Conservation (phyloP, 1,140 invertebrate genomes). For the Lepeophtheirus salmonis region DNA sequence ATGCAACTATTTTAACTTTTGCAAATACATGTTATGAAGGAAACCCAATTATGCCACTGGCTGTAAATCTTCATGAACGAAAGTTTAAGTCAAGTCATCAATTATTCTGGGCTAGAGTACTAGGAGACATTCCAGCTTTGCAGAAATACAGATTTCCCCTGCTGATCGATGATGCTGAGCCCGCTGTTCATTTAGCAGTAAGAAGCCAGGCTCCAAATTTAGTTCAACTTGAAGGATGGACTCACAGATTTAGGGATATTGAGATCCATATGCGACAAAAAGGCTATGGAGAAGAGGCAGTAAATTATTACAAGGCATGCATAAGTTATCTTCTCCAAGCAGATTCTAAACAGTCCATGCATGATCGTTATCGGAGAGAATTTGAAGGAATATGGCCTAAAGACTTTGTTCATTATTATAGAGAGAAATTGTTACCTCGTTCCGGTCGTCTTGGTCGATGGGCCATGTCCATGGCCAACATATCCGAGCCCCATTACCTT, state of each 20-base stretch:
- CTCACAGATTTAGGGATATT: conserved; percentile 16
- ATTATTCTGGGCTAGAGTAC: conserved; percentile 15
- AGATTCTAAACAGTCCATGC: conserved; percentile 7
- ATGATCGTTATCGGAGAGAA: conserved; percentile 12
- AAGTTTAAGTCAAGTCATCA: conserved; percentile 18
- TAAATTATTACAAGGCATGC: conserved; percentile 14
- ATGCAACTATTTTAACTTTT: conserved; percentile 12
- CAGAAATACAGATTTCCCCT: conserved; percentile 13
- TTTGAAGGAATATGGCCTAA: conserved; percentile 17
- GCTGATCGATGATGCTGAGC: conserved; percentile 17
- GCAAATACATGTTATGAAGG: conserved; percentile 12
- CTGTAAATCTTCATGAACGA: conserved; percentile 16
- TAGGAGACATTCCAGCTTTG: conserved; percentile 15
- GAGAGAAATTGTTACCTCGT: conserved; percentile 3
- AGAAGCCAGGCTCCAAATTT: conserved; percentile 16
- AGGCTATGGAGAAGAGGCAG: conserved; percentile 13
- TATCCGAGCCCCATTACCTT: conserved; percentile 2
- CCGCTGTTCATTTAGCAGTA: conserved; percentile 13
- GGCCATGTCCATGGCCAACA: conserved; percentile 8
- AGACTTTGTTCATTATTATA: conserved; percentile 16
- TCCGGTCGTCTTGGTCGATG: conserved; percentile 10
- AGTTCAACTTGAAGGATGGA: conserved; percentile 15
- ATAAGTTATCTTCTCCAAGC: conserved; percentile 7
- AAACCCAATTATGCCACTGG: conserved; percentile 16
- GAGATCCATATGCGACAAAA: conserved; percentile 9